These are phyloP conservation scores for Eupithecia subumbrata DNA, from an alignment of 2,888 invertebrate genomes.

Conservation along the genomic window DNA sequence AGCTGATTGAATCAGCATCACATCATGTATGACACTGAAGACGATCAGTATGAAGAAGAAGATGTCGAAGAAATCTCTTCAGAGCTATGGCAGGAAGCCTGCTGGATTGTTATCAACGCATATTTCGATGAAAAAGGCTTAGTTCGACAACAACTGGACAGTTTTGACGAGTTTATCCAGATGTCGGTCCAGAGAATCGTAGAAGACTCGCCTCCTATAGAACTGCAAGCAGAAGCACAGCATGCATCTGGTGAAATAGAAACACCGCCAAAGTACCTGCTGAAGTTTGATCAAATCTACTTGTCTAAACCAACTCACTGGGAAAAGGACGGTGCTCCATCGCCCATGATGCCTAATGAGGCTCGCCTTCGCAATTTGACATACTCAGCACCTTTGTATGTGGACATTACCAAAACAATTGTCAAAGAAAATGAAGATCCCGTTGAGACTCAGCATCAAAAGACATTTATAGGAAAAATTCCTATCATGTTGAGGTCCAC, in stretches of 20 bases:
- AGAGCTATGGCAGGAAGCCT: slow-evolving; percentile 99
- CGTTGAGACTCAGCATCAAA: slow-evolving; percentile 91
- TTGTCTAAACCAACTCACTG: slow-evolving; percentile 99
- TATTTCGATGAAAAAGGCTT: slow-evolving; percentile 99
- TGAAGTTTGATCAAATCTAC: slow-evolving; percentile 99
- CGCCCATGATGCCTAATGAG: slow-evolving; percentile 99
- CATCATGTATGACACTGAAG: slow-evolving; percentile 80
- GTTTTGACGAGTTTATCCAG: slow-evolving; percentile 99
- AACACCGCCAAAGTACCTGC: slow-evolving; percentile 93
- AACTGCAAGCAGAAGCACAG: slow-evolving; percentile 98
- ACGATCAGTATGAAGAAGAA: slow-evolving; percentile 90
- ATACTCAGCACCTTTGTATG: slow-evolving; percentile 99
- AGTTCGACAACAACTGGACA: slow-evolving; percentile 99
- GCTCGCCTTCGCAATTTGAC: slow-evolving; percentile 98
- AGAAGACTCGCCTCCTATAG: slow-evolving; percentile 99
- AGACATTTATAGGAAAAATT: slow-evolving; percentile 94
- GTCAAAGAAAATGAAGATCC: slow-evolving; percentile 95
- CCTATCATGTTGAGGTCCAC: slow-evolving; percentile 99
- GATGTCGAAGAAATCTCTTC: slow-evolving; percentile 98
- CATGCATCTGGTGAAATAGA: slow-evolving; percentile 97
- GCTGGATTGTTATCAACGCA: slow-evolving; percentile 99
- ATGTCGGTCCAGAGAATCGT: slow-evolving; percentile 99
- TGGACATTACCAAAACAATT: slow-evolving; percentile 99
- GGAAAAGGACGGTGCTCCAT: slow-evolving; percentile 99
- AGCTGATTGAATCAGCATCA: not conserved